Evolutionary conservation across 2,113 vertebrate species (phyloP).

Genomic region (Microcebus murinus): DNA sequence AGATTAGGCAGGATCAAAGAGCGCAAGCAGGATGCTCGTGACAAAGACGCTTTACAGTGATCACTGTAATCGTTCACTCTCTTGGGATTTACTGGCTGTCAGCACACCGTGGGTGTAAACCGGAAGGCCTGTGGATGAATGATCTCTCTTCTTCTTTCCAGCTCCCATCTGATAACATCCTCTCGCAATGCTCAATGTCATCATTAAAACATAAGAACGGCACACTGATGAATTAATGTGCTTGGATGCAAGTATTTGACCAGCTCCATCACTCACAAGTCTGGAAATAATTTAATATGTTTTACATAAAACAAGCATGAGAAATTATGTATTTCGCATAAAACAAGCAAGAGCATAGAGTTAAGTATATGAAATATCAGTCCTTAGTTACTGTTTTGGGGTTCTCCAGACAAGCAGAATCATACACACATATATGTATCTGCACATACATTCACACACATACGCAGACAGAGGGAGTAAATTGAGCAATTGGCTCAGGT

Average conservation of each 20-base stretch:
- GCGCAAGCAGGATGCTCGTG: slow-evolving; percentile 21
- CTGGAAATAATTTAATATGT: neutral
- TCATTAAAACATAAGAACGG: neutral
- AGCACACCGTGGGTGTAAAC: slow-evolving; percentile 7
- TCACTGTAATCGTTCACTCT: neutral
- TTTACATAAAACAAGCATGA: neutral
- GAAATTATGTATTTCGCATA: neutral
- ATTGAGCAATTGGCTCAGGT: neutral
- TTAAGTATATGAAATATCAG: neutral
- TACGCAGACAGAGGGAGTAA: fast-evolving
- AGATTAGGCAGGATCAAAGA: slow-evolving; percentile 61
- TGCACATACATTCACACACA: neutral
- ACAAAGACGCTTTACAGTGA: slow-evolving; percentile 32
- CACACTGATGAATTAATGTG: neutral
- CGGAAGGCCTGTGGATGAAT: neutral
- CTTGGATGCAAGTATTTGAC: neutral
- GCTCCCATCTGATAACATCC: neutral
- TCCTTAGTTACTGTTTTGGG: neutral
- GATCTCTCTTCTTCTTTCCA: neutral
- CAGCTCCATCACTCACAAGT: neutral
- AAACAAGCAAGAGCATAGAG: neutral
- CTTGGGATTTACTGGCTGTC: slow-evolving; percentile 61
- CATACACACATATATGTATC: neutral
- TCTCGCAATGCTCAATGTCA: neutral
- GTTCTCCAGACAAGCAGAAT: neutral